Evolutionary conservation across 1,140 invertebrate species (phyloP), one percentile per base, ranked within the genome.

Genomic region (Muscidifurax raptorellus): DNA sequence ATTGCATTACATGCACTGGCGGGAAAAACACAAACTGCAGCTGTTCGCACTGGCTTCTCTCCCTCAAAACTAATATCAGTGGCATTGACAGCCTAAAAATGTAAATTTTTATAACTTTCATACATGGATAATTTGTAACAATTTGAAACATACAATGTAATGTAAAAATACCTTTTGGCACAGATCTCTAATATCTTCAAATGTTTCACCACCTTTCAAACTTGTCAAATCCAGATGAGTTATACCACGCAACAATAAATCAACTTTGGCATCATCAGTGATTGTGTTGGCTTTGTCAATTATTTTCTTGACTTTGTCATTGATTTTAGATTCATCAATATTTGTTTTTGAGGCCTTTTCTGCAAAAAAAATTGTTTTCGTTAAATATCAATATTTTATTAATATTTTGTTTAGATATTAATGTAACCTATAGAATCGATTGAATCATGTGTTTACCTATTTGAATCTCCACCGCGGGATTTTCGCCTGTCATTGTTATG

Each of bases 21-120:
- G 10, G 98, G 98, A 94, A 99, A 99, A 2, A 99, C 97, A 94
- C 98, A 99, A 85, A 99, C 97, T 64, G 98, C 98, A 84, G 96
- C 98, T 69, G 96, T 96, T 83, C 91, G 91, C 28, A 94, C 85
- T 15, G 89, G 83, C 25, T 88, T 67, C 13, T 85, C 85, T 83
- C 82, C 93, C 30, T 88, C 88, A 79, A 84, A 86, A 90, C 86
- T 86, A 18, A 92, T 66, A 27, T 93, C 88, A 59, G 95, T 81
- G 13, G 95, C 94, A 87, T 93, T 91, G 25, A 91, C 92, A 82
- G 95, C 95, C 95, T 96, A 28, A 81, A 81, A 80, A 84, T 69
- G 71, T 83, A 74, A 77, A 64, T 44, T 40, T 27, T 25, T 52
- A 76, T 64, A 64, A 1, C n/a, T 27, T 47, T 25, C 2, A 67